phyloP scores from a whole-genome alignment of 2,113 vertebrate species.

The Indicator maculatus region DNA sequence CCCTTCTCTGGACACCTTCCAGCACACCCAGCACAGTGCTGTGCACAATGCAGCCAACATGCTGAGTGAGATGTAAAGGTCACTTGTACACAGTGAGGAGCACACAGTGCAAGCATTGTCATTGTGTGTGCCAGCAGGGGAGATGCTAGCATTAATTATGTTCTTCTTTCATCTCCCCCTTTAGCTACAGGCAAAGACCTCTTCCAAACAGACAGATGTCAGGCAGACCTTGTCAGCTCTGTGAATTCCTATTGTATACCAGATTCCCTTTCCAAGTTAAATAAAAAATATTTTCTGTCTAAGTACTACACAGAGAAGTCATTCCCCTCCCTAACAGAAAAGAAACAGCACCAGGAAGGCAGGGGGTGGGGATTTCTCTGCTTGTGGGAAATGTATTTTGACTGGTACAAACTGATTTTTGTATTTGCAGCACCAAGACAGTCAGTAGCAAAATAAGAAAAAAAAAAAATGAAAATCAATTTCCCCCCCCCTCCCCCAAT shows the following conservation, averaged over 20 bases:
- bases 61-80: conserved; percentile 50
- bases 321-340: background rate
- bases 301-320: background rate
- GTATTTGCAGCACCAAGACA: background rate
- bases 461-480: background rate
- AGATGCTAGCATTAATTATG: conserved; percentile 48
- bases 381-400: background rate
- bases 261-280: conserved; percentile 14
- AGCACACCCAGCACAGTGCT: conserved; percentile 2
- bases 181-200: conserved; percentile 31
- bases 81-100: conserved; percentile 35
- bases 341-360: background rate
- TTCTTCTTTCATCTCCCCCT: conserved; percentile 19
- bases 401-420: background rate
- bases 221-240: background rate
- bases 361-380: background rate
- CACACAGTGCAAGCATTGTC: background rate
- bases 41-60: background rate
- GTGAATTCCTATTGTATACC: background rate
- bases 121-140: conserved; percentile 28
- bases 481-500: background rate
- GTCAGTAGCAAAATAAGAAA: background rate
- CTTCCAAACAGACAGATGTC: conserved; percentile 12
- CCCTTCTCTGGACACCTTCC: too few relatives aligned
- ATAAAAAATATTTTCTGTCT: background rate